Base-by-base conservation (phyloP, 2,888 invertebrate species). In the Trilocha varians region DNA sequence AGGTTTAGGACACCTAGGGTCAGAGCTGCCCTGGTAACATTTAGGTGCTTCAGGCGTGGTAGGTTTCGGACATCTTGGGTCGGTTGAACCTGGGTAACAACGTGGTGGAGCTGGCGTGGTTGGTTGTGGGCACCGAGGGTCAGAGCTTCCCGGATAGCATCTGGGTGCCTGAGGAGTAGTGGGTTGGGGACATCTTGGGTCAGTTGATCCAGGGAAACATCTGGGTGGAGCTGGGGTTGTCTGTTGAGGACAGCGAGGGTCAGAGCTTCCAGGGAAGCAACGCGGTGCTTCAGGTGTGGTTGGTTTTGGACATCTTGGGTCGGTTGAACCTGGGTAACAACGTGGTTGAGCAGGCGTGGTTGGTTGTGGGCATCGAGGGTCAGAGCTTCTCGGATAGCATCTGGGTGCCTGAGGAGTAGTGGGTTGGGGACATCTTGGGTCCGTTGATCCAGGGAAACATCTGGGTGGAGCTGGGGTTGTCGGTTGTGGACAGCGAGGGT, bases 361-460 rank as follows among this genome's bases (percentile, higher is more conserved):
- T 2, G 68, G 61, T 36, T 47, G 44, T 0, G 70, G 70, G 38
- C 71, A 72, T 9, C 69, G 42, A 8, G 66, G 63, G 34, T 76
- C 74, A 0, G 43, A 53, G 0, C 54, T 55, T 2, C 69, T 67
- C 0, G 63, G 66, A 40, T 17, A 67, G 37, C 65, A 67, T 0
- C 40, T 32, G 1, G 61, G 57, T n/a, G 53, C 46, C 0, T 48
- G 50, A 1, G 59, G 55, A 0, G 58, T 58, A 1, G 62, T 62
- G 0, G 69, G 61, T 32, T 42, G 48, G 1, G 54, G 62, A 11
- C 53, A 72, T 5, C 55, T 32, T 1, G 55, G 43, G 40, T 62
- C 61, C 0, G 40, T 33, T 1, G 42, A 51, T 0, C 62, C 62
- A 0, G 57, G 60, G 41, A 37, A 57, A 34, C 60, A 59, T 0